Evolutionary conservation across 2,113 vertebrate species (phyloP).

Genomic region (Amphiprion percula): DNA sequence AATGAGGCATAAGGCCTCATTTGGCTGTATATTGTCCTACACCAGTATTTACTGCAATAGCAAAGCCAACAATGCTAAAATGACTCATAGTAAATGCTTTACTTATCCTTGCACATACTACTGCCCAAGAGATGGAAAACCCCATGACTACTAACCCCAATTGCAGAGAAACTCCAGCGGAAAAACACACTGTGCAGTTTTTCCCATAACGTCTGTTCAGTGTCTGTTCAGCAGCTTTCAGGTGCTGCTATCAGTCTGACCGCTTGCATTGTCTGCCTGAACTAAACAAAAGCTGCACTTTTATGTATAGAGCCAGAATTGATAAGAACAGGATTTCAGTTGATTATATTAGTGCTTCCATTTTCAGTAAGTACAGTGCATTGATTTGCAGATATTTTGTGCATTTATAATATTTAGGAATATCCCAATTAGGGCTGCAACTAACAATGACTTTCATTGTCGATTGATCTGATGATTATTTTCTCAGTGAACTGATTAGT

Average conservation of each 20-base stretch:
- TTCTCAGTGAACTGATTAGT: too few species aligned
- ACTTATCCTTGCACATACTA: slow-evolving; percentile 17
- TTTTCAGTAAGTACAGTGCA: too few species aligned
- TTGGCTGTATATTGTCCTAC: slow-evolving; percentile 8
- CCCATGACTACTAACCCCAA: slow-evolving; percentile 20
- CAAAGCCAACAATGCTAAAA: slow-evolving; percentile 24
- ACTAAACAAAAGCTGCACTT: background rate
- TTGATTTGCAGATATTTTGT: background rate
- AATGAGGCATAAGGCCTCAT: background rate
- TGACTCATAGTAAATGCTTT: slow-evolving; percentile 45
- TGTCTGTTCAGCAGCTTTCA: slow-evolving; percentile 5
- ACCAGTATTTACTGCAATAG: slow-evolving; percentile 29
- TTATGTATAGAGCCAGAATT: background rate
- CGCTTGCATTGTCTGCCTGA: background rate
- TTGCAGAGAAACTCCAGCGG: slow-evolving; percentile 6
- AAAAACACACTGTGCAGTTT: slow-evolving; percentile 17
- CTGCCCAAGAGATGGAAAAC: slow-evolving; percentile 53
- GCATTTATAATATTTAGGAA: too few species aligned
- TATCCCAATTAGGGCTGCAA: too few species aligned
- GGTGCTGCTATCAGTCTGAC: slow-evolving; percentile 12
- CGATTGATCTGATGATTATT: too few species aligned
- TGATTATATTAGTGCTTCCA: background rate
- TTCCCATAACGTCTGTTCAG: slow-evolving; percentile 12
- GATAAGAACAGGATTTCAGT: slow-evolving; percentile 1
- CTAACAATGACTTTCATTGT: too few species aligned